Evolutionary conservation across 2,797 vertebrate species (phyloP).

Genomic region (Podargus strigoides): DNA sequence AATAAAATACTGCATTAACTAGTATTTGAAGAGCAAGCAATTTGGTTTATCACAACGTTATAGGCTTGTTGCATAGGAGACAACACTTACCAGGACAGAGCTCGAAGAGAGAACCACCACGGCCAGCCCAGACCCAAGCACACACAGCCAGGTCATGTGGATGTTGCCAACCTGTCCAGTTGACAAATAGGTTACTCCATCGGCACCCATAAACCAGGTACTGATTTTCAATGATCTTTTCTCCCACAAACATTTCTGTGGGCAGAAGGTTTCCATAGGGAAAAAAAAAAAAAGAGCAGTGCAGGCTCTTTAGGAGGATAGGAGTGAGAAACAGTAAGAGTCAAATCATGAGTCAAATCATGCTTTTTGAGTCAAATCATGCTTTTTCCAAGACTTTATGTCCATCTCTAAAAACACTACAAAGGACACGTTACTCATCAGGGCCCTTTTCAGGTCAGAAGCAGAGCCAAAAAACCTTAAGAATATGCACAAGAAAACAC

Average conservation of each 20-base stretch:
- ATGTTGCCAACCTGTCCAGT: constrained; percentile 16
- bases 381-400: not conserved
- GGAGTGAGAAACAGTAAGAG: not conserved
- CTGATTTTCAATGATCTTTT: not conserved
- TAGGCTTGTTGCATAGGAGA: not conserved
- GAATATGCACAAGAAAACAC: not conserved
- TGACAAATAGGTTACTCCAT: not conserved
- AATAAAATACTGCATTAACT: not conserved
- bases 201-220: not conserved
- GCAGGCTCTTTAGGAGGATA: not conserved
- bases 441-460: not conserved
- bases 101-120: constrained; percentile 25
- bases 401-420: not conserved
- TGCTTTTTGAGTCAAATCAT: not conserved
- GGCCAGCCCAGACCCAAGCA: constrained; percentile 11
- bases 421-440: not conserved
- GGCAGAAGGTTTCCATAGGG: not conserved
- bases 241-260: not conserved
- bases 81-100: not conserved
- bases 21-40: not conserved
- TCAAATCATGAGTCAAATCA: no score
- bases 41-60: not conserved
- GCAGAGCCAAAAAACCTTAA: not conserved
- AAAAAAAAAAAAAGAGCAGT: not conserved
- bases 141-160: constrained; percentile 25